phyloP scores from a whole-genome alignment of 2,113 vertebrate genomes.

The Enhydra lutris region DNA sequence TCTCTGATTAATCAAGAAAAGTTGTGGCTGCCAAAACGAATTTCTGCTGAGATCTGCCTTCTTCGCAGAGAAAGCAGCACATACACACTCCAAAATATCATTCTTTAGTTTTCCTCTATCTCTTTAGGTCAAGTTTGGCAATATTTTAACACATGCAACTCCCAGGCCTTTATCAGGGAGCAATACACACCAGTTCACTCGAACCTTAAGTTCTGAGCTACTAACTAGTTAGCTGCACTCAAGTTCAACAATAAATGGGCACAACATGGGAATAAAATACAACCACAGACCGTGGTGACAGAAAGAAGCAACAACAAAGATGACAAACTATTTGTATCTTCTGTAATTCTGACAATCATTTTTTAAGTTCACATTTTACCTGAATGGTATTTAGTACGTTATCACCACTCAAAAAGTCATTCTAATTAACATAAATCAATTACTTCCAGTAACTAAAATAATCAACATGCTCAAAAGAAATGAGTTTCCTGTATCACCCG shows the following conservation, averaged over 20 bases:
- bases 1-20: slow-evolving; percentile 40
- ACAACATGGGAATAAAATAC: slow-evolving; percentile 1
- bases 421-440: neutral
- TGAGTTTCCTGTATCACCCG: neutral
- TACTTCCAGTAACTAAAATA: neutral
- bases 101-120: neutral
- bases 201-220: neutral
- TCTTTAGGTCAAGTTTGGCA: neutral
- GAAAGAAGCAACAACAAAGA: neutral
- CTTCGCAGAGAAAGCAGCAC: slow-evolving; percentile 3
- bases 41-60: neutral
- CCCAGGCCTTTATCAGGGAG: neutral
- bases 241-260: neutral
- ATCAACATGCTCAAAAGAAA: neutral
- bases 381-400: neutral
- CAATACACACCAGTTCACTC: neutral
- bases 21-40: neutral
- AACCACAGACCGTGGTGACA: neutral
- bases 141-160: neutral
- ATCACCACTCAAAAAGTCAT: neutral
- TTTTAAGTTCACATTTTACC: slow-evolving; percentile 7
- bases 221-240: neutral
- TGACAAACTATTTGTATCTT: neutral
- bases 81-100: neutral
- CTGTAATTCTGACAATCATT: neutral